Conservation (phyloP, 2,888 invertebrate genomes). For the Autographa gamma region DNA sequence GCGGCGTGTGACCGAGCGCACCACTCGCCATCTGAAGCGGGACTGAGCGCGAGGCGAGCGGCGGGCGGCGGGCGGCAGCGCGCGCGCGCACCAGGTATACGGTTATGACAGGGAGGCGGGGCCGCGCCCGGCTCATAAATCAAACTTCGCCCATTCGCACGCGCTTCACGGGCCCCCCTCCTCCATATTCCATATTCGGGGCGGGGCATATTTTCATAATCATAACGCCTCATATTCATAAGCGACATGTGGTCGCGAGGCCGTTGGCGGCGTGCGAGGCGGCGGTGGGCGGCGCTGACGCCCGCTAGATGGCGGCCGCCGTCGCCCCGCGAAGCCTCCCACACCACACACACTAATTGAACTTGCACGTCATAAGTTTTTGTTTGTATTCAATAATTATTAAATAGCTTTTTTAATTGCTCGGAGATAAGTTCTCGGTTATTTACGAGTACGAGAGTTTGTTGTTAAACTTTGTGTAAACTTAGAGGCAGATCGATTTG, state of each 20-base stretch:
- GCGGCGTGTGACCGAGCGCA: slow-evolving; percentile 80
- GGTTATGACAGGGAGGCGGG: slow-evolving; percentile 92
- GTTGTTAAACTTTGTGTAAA: slow-evolving; percentile 48
- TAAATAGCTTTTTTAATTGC: slow-evolving; percentile 62
- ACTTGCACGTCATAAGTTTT: slow-evolving; percentile 84
- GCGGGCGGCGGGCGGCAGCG: slow-evolving; percentile 81
- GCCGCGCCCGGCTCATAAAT: slow-evolving; percentile 91
- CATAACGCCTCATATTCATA: slow-evolving; percentile 90
- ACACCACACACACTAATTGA: slow-evolving; percentile 85
- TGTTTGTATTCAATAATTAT: slow-evolving; percentile 75
- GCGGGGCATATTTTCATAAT: slow-evolving; percentile 90
- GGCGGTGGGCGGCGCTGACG: slow-evolving; percentile 82
- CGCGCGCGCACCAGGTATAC: slow-evolving; percentile 90
- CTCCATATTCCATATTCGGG: slow-evolving; percentile 90
- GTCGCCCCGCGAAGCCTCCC: slow-evolving; percentile 86
- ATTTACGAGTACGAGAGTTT: slow-evolving; percentile 50
- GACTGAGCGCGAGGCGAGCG: slow-evolving; percentile 85
- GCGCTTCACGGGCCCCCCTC: slow-evolving; percentile 90
- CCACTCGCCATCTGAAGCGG: slow-evolving; percentile 89
- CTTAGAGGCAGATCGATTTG: slow-evolving; percentile 35
- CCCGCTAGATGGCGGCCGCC: slow-evolving; percentile 86
- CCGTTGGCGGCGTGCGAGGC: slow-evolving; percentile 66
- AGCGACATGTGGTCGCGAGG: slow-evolving; percentile 82
- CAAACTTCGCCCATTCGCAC: slow-evolving; percentile 91
- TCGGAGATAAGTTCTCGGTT: slow-evolving; percentile 58